Base-by-base conservation (phyloP, 2,797 vertebrate genomes). In the Bovichtus diacanthus region DNA sequence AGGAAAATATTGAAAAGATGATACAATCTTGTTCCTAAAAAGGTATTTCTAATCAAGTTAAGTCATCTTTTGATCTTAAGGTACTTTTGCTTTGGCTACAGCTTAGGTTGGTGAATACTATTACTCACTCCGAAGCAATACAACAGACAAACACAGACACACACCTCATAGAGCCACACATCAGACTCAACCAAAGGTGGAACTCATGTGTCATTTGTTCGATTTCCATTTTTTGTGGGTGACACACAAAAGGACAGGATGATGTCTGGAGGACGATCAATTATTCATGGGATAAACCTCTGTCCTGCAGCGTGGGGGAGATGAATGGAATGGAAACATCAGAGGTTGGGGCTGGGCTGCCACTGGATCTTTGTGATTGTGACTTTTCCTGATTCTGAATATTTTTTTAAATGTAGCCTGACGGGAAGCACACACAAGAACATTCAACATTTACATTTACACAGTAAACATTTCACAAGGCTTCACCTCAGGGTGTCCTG, bases 231-330 rank as follows among this genome's bases (percentile, higher is more conserved):
- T 66, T 70, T 29, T 50, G 66, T 36, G 43, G 23, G 25, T 29
- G 60, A 51, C 61, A 49, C 62, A 59, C 44, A 53, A 47, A 71
- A 31, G 18, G 38, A 51, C 10, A 5, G 36, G 25, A 23, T 23
- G 55, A 70, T 27, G 55, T 64, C 36, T 49, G 41, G 51, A 78
- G 38, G 53, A 23, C n/a, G 1, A 78, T 82, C 65, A 65, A 65
- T 78, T 70, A 65, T 61, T 55, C 70, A 60, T 69, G 46, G 46
- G 27, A 34, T 41, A 53, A 73, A 68, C 56, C 55, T 58, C 18
- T 7, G 15, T 56, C 56, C 50, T 53, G 21, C 51, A 38, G 68
- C 21, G 25, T 19, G 49, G 18, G 36, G 36, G 62, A 39, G 19
- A 46, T 13, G 7, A 34, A 34, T 8, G 1, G 15, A 38, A 38